phyloP scores from a whole-genome alignment of 2,797 vertebrate species.

The Nothura maculosa region DNA sequence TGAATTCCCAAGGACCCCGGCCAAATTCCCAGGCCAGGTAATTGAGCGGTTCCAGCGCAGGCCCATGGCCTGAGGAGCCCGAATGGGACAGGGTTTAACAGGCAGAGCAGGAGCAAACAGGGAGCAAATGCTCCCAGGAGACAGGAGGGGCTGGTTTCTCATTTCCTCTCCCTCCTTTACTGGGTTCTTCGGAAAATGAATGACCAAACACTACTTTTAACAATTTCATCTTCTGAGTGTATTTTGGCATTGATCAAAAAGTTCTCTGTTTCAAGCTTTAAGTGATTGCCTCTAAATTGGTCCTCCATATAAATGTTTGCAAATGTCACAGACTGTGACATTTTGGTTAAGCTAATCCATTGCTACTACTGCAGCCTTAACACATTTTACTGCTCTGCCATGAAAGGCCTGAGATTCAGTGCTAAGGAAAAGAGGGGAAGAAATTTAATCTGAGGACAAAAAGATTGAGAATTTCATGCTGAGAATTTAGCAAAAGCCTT shows the following conservation, averaged over 20 bases:
- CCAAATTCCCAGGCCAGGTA: not conserved
- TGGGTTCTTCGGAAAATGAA: not conserved
- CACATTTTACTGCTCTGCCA: not conserved
- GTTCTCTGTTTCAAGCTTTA: not conserved
- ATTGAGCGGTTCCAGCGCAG: not conserved
- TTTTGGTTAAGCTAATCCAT: not conserved
- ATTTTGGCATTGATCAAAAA: constrained; percentile 27
- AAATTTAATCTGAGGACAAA: constrained; percentile 8
- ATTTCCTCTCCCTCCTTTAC: not conserved
- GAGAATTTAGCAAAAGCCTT: not conserved
- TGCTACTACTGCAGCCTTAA: not conserved
- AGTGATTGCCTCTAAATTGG: not conserved
- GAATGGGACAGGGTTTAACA: not conserved
- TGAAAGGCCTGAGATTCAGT: not conserved
- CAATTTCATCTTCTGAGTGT: constrained; percentile 51
- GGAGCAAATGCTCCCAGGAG: rapidly evolving
- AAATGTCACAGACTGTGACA: not conserved
- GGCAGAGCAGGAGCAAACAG: not conserved
- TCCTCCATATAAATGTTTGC: not conserved
- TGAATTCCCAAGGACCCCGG: not conserved
- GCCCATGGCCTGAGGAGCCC: too few species aligned
- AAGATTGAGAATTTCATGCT: not conserved
- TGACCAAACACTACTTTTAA: not conserved
- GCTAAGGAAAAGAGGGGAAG: not conserved
- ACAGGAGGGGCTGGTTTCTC: not conserved